Evolutionary conservation across 2,113 vertebrate species (phyloP).

Genomic region (Pseudolaguvia tuberculata): DNA sequence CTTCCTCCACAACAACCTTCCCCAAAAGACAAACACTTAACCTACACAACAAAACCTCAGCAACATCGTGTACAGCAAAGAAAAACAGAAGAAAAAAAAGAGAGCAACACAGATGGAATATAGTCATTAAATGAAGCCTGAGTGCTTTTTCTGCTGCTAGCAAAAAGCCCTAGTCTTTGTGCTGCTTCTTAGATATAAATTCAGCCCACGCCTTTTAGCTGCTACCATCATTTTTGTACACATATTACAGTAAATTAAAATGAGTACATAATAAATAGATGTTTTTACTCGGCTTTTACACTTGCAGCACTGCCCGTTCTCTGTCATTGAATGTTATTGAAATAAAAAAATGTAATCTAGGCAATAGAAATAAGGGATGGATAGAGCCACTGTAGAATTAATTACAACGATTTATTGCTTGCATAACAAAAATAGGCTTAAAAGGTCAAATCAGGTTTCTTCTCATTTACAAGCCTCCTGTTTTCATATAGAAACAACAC

Average conservation of each 20-base stretch:
- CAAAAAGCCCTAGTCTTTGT: background rate
- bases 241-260: background rate
- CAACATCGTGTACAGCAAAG: background rate
- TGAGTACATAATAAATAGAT: background rate
- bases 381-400: background rate
- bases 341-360: background rate
- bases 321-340: background rate
- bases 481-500: background rate
- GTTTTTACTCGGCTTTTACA: conserved; percentile 10
- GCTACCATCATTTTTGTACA: background rate
- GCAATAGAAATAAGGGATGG: background rate
- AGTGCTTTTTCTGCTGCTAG: background rate
- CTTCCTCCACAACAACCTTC: background rate
- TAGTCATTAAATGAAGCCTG: background rate
- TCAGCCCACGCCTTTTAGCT: background rate
- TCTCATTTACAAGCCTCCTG: background rate
- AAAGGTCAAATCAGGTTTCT: background rate
- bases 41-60: background rate
- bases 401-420: background rate
- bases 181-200: background rate
- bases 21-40: background rate
- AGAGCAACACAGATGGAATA: conserved; percentile 3
- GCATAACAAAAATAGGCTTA: background rate
- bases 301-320: background rate
- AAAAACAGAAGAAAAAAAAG: too few relatives aligned